Percentiles rank a stretch among this genome's conserved stretches.
These are phyloP conservation scores for Sipha flava DNA, from an alignment of 1,140 invertebrate genomes.

Conservation along the genomic window DNA sequence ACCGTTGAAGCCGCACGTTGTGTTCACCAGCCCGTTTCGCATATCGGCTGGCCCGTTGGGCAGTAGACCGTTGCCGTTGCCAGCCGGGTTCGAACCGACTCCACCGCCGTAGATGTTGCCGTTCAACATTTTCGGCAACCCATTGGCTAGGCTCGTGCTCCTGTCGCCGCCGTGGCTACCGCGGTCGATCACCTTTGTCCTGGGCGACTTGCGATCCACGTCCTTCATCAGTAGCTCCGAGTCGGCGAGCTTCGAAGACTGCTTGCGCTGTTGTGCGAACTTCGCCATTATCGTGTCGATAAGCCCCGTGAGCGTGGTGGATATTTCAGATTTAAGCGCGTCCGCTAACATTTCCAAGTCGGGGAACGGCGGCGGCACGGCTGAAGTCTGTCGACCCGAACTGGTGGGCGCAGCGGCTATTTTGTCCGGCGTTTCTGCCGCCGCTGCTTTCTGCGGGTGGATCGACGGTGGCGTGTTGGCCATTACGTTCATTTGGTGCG, in stretches of 20 bases:
- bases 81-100: constrained; percentile 41
- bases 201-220: constrained; percentile 70
- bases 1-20: constrained; percentile 41
- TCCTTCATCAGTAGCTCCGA: constrained; percentile 76
- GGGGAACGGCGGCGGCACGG: constrained; percentile 53
- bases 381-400: neutral
- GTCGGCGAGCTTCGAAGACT: constrained; percentile 63
- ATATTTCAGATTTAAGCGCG: constrained; percentile 80
- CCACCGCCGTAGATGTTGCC: constrained; percentile 35
- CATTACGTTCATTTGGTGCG: neutral
- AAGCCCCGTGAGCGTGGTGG: constrained; percentile 68
- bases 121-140: constrained; percentile 40
- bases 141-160: constrained; percentile 35
- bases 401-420: neutral
- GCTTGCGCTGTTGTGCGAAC: constrained; percentile 69
- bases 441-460: neutral
- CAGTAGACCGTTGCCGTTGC: neutral
- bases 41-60: constrained; percentile 34
- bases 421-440: neutral
- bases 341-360: constrained; percentile 82
- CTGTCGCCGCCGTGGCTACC: constrained; percentile 43
- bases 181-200: constrained; percentile 66
- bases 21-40: constrained; percentile 35
- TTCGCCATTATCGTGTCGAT: constrained; percentile 80
- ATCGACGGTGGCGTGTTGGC: neutral